These are phyloP conservation scores for Acrocephalus kingi DNA, from an alignment of 2,113 vertebrate genomes.

Conservation along the genomic window DNA sequence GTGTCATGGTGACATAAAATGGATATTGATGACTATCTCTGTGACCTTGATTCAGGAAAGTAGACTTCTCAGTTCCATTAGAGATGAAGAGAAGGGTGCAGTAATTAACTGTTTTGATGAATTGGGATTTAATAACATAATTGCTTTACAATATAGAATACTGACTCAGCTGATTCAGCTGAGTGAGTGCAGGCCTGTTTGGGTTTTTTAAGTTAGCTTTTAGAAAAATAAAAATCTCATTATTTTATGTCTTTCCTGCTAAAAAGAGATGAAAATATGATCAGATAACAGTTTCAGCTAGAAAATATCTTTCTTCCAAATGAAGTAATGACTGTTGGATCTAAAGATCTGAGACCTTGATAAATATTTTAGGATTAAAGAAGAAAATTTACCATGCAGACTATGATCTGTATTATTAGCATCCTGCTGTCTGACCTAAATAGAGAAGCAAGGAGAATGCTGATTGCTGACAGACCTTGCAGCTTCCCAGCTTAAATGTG, in stretches of 20 bases:
- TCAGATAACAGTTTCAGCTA: background rate
- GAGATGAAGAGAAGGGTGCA: background rate
- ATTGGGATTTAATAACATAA: background rate
- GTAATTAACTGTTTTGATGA: background rate
- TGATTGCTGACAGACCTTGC: background rate
- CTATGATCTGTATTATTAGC: constrained; percentile 21
- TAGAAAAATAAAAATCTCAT: background rate
- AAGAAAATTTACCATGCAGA: constrained; percentile 29
- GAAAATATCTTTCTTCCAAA: background rate
- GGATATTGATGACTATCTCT: background rate
- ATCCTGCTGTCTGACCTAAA: constrained; percentile 50
- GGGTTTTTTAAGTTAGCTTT: background rate
- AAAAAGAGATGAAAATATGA: background rate
- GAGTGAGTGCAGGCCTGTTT: background rate
- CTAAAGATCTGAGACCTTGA: constrained; percentile 3
- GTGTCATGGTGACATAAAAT: background rate
- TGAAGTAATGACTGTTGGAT: background rate
- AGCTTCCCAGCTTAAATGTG: background rate
- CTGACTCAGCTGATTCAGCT: background rate
- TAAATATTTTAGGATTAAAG: constrained; percentile 48
- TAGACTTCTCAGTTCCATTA: background rate
- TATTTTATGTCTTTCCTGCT: background rate
- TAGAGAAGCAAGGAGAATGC: background rate
- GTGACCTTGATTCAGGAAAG: background rate
- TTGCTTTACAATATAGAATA: background rate